Base-by-base conservation (phyloP, 2,113 vertebrate genomes). In the Phoxinus phoxinus region DNA sequence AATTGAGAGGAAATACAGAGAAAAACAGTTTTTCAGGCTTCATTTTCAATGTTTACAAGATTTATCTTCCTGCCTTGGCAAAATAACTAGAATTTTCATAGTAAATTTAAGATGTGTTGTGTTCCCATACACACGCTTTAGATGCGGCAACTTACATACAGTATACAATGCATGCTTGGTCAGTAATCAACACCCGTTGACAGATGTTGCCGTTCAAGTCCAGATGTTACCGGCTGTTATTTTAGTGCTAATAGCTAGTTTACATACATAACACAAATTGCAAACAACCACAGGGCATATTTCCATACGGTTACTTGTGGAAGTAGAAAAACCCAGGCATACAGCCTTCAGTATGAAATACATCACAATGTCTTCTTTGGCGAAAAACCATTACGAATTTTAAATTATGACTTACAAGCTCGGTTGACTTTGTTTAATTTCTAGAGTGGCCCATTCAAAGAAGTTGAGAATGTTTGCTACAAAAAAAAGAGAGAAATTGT, bases 371-470 rank as follows among this genome's bases (percentile, higher is more conserved):
- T 44, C 35, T 46, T 63, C 37, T 51, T 77, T 48, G 48, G 25
- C 32, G 48, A 61, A 17, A 86, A 75, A 69, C 21, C 53, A 78
- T 79, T 56, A 87, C 21, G 1, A 17, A 63, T 48, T 71, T 83
- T 75, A 80, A 86, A 86, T 84, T 86, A 85, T 85, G 80, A 32
- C 48, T 76, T 84, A 56, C 41, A 90, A 84, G 85, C 81, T 84
- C 69, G 77, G 80, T 1, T 86, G 80, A 72, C 72, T 88, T 88
- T 88, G 82, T 87, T 86, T 81, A 84, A 91, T 89, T 86, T 89
- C 72, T 85, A 86, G 32, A 89, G 77, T 75, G 74, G 27, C 78
- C 46, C 58, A 74, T 86, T 84, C 58, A 73, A 83, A 77, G 46
- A 78, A 56, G 84, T 74, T 81, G 67, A 59, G 86, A 63, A 65